phyloP scores from a whole-genome alignment of 2,113 vertebrate genomes.

The Ageneiosus marmoratus region DNA sequence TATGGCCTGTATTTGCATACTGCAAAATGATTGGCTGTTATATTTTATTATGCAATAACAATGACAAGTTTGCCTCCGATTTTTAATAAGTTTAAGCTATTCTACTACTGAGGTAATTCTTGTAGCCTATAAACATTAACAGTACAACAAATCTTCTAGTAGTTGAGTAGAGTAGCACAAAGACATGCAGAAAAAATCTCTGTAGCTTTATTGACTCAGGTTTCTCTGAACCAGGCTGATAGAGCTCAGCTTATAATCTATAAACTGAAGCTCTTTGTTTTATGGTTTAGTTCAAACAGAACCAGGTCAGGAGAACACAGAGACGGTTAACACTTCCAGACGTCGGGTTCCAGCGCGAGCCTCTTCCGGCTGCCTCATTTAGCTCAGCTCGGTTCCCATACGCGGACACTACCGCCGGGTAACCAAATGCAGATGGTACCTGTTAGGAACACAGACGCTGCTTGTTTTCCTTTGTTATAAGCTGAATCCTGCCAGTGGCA shows the following conservation, averaged over 20 bases:
- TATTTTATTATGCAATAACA: background rate
- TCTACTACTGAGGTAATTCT: no score
- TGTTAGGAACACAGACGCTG: conserved; percentile 64
- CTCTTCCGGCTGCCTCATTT: conserved; percentile 39
- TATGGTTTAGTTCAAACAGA: conserved; percentile 41
- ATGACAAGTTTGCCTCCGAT: background rate
- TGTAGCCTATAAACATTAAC: background rate
- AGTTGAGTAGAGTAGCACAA: no score
- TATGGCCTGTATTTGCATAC: background rate
- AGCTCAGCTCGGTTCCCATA: conserved; percentile 39
- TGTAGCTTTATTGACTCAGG: background rate
- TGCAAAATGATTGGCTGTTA: background rate
- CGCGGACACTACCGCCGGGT: conserved; percentile 55
- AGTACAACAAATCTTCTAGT: no score
- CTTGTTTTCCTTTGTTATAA: conserved; percentile 70
- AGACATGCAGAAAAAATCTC: background rate
- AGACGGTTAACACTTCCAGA: conserved; percentile 45
- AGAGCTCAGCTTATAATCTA: conserved; percentile 7
- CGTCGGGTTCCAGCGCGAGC: conserved; percentile 17
- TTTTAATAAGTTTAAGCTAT: background rate
- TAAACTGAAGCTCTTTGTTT: conserved; percentile 37
- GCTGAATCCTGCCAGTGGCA: conserved; percentile 62
- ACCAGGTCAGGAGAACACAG: conserved; percentile 35
- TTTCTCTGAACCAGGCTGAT: background rate
- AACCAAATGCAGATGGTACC: conserved; percentile 73